Percentiles rank a stretch among this genome's conserved stretches.
Evolutionary conservation across 2,113 vertebrate genomes (phyloP).

Genomic region (Falcunculus frontatus): DNA sequence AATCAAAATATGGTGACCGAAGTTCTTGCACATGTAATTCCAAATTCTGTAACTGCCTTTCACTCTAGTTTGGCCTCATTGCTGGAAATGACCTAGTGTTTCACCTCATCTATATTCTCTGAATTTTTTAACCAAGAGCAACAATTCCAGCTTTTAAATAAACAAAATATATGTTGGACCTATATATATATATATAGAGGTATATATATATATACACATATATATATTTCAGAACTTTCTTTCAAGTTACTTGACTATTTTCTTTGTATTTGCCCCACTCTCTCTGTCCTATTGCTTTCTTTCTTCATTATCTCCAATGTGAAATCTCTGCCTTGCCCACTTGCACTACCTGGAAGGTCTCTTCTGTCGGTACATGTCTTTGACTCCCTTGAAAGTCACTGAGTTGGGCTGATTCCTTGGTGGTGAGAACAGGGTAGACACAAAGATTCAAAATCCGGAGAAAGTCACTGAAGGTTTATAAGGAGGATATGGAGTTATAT

Average conservation of each 20-base stretch:
- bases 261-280: neutral
- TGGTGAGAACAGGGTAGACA: neutral
- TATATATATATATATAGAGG: neutral
- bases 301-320: neutral
- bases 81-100: neutral
- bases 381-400: neutral
- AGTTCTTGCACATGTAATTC: neutral
- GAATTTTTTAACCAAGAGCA: neutral
- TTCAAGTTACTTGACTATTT: neutral
- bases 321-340: neutral
- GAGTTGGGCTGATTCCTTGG: neutral
- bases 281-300: neutral
- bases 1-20: neutral
- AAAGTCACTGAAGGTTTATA: neutral
- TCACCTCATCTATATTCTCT: neutral
- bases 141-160: neutral
- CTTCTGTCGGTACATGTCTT: rapidly evolving
- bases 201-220: too few species aligned
- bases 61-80: neutral
- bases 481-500: neutral
- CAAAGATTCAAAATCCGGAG: neutral
- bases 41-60: neutral
- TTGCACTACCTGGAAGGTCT: neutral
- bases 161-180: neutral
- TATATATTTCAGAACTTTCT: neutral